phyloP scores from a whole-genome alignment of 2,113 vertebrate species.

The Esox niger region DNA sequence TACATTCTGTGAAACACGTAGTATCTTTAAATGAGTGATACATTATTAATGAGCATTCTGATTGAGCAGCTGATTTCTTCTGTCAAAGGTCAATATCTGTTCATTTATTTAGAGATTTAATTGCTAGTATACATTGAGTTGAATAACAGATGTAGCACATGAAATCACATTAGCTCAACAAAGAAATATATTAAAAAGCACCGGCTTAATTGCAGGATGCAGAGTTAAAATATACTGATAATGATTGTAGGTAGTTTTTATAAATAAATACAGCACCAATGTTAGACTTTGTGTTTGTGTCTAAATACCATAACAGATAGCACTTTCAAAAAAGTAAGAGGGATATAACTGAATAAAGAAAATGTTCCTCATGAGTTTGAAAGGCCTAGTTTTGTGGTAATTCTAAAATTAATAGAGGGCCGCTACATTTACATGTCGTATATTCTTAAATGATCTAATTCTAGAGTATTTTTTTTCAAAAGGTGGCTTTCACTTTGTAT shows the following conservation, averaged over 20 bases:
- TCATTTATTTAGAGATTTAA: constrained; percentile 19
- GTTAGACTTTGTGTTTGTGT: not conserved
- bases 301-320: not conserved
- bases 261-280: constrained; percentile 14
- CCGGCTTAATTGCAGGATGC: not conserved
- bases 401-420: not conserved
- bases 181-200: not conserved
- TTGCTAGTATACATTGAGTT: constrained; percentile 22
- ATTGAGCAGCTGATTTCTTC: constrained; percentile 5
- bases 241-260: constrained; percentile 42
- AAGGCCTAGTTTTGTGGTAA: not conserved
- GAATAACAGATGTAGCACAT: constrained; percentile 52
- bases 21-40: not conserved
- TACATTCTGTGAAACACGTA: not conserved
- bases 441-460: constrained; percentile 7
- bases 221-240: not conserved
- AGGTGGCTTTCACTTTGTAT: constrained; percentile 24
- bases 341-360: not conserved
- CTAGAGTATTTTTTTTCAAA: constrained; percentile 17
- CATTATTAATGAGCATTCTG: constrained; percentile 9
- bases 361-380: not conserved
- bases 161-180: not conserved
- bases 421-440: constrained; percentile 48
- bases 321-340: not conserved
- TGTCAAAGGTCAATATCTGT: constrained; percentile 20